phyloP scores from a whole-genome alignment of 2,113 vertebrate species.

The Podiceps cristatus region DNA sequence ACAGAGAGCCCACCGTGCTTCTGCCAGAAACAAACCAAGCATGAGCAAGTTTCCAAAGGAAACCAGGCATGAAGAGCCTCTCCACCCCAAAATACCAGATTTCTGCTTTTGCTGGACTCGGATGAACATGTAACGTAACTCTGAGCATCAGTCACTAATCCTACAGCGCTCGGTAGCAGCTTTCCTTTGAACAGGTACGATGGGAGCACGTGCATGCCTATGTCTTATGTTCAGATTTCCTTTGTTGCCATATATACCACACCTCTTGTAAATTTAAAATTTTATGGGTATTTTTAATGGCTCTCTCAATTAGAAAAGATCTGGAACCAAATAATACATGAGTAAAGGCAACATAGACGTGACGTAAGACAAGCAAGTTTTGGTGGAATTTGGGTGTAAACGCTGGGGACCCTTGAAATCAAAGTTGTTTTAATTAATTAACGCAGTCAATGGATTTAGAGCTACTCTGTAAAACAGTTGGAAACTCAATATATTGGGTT shows the following conservation, averaged over 20 bases:
- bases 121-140: neutral
- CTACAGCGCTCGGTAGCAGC: fast-evolving
- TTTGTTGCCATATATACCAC: neutral
- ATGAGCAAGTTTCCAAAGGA: neutral
- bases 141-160: neutral
- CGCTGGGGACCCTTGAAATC: neutral
- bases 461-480: neutral
- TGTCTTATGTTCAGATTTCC: fast-evolving
- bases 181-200: neutral
- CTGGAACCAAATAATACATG: fast-evolving
- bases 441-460: neutral
- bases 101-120: neutral
- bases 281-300: neutral
- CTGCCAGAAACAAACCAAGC: neutral
- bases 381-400: neutral
- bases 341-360: neutral
- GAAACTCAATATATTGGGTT: neutral
- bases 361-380: neutral
- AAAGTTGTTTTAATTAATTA: neutral
- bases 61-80: neutral
- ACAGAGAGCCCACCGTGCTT: neutral
- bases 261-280: neutral
- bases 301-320: neutral
- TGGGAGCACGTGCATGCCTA: fast-evolving
- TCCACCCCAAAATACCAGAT: neutral